A percentile compares a stretch with the other conserved stretches of the same genome.
These are phyloP conservation scores for Lamellibrachia luymesi DNA, from an alignment of 1,140 invertebrate species.

Conservation along the genomic window DNA sequence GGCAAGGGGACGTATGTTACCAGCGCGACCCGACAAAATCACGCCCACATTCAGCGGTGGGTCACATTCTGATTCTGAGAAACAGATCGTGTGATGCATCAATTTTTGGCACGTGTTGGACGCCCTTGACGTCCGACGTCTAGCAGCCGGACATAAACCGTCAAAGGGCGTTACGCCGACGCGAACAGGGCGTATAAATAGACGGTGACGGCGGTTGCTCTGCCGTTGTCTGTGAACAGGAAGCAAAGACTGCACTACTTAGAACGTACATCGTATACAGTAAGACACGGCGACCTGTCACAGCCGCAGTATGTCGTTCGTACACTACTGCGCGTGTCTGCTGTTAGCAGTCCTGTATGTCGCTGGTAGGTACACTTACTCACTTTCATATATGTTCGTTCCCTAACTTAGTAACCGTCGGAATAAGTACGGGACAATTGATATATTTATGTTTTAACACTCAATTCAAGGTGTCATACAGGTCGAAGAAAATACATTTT, in stretches of 20 bases:
- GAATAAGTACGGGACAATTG: not conserved
- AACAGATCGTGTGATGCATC: not conserved
- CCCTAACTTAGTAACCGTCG: not conserved
- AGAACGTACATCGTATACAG: not conserved
- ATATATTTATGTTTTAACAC: too few species aligned
- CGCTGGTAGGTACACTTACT: not conserved
- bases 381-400: not conserved
- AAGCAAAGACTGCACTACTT: not conserved
- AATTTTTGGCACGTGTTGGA: not conserved
- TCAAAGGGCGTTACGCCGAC: not conserved
- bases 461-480: too few species aligned
- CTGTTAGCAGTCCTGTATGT: not conserved
- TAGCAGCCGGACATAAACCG: not conserved
- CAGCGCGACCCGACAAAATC: not conserved
- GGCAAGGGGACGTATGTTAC: not conserved
- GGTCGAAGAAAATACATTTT: too few species aligned
- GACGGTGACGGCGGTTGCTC: not conserved
- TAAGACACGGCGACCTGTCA: not conserved
- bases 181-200: not conserved
- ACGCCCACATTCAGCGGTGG: not conserved
- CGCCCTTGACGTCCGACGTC: not conserved
- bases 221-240: not conserved
- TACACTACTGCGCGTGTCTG: not conserved
- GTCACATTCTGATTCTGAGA: not conserved
- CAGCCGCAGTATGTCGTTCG: not conserved